Evolutionary conservation across 2,888 invertebrate genomes (phyloP).

Genomic region (Stenchaetothrips biformis): DNA sequence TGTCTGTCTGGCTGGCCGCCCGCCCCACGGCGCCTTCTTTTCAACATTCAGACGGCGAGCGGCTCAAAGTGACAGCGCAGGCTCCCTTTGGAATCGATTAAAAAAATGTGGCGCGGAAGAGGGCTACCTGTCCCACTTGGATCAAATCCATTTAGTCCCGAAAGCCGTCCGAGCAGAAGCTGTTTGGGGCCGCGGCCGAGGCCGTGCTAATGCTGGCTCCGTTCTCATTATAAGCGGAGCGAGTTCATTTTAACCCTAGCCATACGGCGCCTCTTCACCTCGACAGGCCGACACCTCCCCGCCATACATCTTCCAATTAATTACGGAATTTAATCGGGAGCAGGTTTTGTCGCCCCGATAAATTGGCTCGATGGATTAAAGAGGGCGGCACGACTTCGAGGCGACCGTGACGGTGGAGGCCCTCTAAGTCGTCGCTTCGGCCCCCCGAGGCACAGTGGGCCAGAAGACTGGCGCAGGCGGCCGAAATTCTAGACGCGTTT

Average conservation of each 20-base stretch:
- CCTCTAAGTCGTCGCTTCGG: too few species aligned
- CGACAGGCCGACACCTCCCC: neutral
- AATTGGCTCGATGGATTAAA: slow-evolving; percentile 13
- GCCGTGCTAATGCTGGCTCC: neutral
- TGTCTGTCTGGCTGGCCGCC: neutral
- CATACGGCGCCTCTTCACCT: neutral
- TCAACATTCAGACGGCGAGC: neutral
- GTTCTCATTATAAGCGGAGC: neutral
- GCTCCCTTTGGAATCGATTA: neutral
- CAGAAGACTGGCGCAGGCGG: too few species aligned
- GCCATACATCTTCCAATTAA: slow-evolving; percentile 13
- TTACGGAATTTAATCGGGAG: slow-evolving; percentile 21
- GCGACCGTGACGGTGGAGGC: neutral
- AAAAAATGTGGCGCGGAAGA: neutral
- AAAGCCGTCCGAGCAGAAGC: neutral
- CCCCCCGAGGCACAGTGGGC: too few species aligned
- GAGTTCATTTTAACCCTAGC: slow-evolving; percentile 7
- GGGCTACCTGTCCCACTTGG: neutral
- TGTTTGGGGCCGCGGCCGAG: neutral
- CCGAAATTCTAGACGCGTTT: too few species aligned
- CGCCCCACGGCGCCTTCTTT: neutral
- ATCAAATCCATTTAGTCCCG: neutral
- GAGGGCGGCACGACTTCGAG: neutral
- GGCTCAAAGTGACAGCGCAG: neutral
- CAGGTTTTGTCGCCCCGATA: slow-evolving; percentile 20